phyloP scores from a whole-genome alignment of 2,797 vertebrate genomes.

The Simalia tracyae region DNA sequence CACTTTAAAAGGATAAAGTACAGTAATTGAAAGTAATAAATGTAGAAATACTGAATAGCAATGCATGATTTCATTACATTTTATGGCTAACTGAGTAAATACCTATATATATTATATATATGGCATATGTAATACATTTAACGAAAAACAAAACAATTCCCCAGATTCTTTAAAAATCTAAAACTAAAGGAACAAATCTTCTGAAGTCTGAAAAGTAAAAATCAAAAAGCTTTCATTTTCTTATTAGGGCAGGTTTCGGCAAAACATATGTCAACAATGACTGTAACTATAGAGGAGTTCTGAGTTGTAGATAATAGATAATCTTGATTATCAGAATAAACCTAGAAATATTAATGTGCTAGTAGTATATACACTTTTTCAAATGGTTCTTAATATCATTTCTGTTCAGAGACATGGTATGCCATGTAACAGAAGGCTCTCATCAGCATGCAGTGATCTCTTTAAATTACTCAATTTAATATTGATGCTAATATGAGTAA shows the following conservation, averaged over 20 bases:
- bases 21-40: slow-evolving; percentile 66
- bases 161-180: slow-evolving; percentile 50
- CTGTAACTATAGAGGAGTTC: slow-evolving; percentile 34
- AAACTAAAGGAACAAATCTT: slow-evolving; percentile 57
- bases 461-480: background rate
- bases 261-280: slow-evolving; percentile 54
- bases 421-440: background rate
- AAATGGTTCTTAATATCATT: background rate
- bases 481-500: background rate
- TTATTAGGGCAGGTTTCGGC: slow-evolving; percentile 43
- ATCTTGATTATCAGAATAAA: background rate
- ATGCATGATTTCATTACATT: slow-evolving; percentile 64
- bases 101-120: slow-evolving; percentile 66
- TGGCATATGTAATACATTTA: slow-evolving; percentile 6
- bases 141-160: slow-evolving; percentile 39
- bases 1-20: slow-evolving; percentile 65
- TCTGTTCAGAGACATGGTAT: background rate
- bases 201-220: slow-evolving; percentile 39
- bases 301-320: background rate
- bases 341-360: slow-evolving; percentile 9
- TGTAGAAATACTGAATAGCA: slow-evolving; percentile 71
- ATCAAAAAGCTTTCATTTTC: slow-evolving; percentile 44
- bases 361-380: background rate
- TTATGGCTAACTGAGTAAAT: slow-evolving; percentile 66
- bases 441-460: background rate